These are phyloP conservation scores for Ametastegia equiseti DNA, from an alignment of 2,888 invertebrate species.

Conservation along the genomic window DNA sequence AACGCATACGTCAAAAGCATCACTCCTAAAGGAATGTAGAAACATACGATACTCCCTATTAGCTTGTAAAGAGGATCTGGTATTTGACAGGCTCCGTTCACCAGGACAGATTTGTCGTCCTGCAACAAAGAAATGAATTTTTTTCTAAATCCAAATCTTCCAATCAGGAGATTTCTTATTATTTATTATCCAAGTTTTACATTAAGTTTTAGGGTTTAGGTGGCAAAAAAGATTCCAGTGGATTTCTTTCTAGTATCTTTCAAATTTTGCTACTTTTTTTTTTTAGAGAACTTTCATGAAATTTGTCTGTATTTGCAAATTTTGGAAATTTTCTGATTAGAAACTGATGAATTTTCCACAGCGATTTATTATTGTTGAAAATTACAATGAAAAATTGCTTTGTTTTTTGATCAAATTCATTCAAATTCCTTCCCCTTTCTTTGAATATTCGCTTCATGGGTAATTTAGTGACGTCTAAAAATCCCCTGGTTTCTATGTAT, in stretches of 20 bases:
- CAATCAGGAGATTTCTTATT: too few relatives aligned
- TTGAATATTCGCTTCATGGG: background rate
- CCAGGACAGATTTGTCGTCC: constrained; percentile 90
- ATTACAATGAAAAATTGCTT: too few relatives aligned
- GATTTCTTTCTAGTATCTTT: too few relatives aligned
- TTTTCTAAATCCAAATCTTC: background rate
- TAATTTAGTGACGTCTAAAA: too few relatives aligned
- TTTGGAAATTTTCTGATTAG: background rate
- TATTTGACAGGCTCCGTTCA: constrained; percentile 91
- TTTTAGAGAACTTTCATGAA: too few relatives aligned
- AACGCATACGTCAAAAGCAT: constrained; percentile 97
- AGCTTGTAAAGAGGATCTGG: constrained; percentile 93
- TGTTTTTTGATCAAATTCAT: background rate
- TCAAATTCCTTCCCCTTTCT: background rate
- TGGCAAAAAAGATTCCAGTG: too few relatives aligned
- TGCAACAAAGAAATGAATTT: constrained; percentile 77
- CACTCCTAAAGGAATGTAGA: constrained; percentile 96
- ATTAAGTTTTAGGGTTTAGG: too few relatives aligned
- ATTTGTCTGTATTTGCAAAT: too few relatives aligned
- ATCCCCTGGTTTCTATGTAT: constrained; percentile 48
- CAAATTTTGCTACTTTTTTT: too few relatives aligned
- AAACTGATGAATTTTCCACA: background rate
- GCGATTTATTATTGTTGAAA: background rate
- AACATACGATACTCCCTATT: constrained; percentile 96
- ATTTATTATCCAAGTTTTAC: too few relatives aligned